Conservation (phyloP, 2,888 invertebrate species). For the Hetaerina titia region DNA sequence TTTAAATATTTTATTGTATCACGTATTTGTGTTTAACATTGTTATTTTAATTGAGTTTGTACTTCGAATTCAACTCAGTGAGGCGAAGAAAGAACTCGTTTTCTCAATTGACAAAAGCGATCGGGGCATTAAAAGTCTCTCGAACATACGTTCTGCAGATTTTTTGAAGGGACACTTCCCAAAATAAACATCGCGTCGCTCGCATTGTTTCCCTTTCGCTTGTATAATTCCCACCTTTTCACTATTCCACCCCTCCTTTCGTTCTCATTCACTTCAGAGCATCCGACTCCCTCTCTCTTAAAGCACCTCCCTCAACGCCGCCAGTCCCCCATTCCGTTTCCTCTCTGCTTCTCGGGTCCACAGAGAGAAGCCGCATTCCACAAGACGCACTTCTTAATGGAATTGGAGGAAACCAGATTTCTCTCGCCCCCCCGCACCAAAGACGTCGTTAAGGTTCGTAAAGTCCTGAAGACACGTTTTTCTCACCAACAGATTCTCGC, state of each 20-base stretch:
- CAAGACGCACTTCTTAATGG: conserved; percentile 58
- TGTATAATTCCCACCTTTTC: not conserved
- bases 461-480: conserved; percentile 7
- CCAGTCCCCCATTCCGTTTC: not conserved
- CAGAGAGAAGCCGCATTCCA: not conserved
- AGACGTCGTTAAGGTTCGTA: not conserved
- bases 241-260: not conserved
- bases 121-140: not conserved
- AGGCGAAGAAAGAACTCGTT: not conserved
- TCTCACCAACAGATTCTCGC: not conserved
- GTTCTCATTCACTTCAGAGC: not conserved
- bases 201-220: not conserved
- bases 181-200: not conserved
- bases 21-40: not conserved
- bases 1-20: not conserved
- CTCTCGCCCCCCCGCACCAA: not conserved
- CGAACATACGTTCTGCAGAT: not conserved
- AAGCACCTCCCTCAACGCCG: not conserved
- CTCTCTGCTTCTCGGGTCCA: not conserved
- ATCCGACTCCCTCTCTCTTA: not conserved
- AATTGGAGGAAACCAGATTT: conserved; percentile 57
- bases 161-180: not conserved
- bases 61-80: not conserved
- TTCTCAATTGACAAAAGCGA: not conserved
- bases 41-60: not conserved